These are phyloP conservation scores for Orbicella faveolata DNA, from an alignment of 64 coral and sea anemone species.

Conservation along the genomic window DNA sequence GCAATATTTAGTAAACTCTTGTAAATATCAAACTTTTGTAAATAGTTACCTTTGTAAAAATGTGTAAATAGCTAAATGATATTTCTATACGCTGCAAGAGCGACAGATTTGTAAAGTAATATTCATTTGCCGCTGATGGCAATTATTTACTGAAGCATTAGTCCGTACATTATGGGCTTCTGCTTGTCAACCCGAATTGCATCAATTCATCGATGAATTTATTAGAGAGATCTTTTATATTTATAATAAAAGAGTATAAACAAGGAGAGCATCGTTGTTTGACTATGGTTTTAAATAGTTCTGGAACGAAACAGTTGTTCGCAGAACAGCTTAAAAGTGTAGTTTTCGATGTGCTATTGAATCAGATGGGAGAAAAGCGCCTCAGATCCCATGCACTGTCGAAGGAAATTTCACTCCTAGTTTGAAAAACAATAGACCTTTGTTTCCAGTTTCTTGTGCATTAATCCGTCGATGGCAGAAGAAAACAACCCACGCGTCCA, in stretches of 20 bases:
- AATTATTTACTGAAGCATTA: slow-evolving; percentile 5
- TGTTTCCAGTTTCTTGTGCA: too few species aligned
- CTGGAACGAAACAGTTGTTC: background rate
- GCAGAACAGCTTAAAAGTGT: background rate
- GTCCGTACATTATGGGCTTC: background rate
- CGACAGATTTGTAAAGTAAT: slow-evolving; percentile 37
- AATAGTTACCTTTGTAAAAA: slow-evolving; percentile 24
- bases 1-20: slow-evolving; percentile 26
- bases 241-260: slow-evolving; percentile 29
- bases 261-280: background rate
- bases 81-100: slow-evolving; percentile 9
- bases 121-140: background rate
- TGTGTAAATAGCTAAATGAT: slow-evolving; percentile 29
- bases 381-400: too few species aligned
- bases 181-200: slow-evolving; percentile 1
- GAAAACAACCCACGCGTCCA: background rate
- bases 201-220: slow-evolving; percentile 16
- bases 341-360: background rate
- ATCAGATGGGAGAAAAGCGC: too few species aligned
- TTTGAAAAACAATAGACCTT: too few species aligned
- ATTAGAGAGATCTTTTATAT: background rate
- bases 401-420: too few species aligned
- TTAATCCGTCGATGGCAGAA: background rate
- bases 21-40: slow-evolving; percentile 39
- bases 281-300: background rate